phyloP scores from a whole-genome alignment of 1,140 invertebrate species.

The Holcopasites calliopsidis region DNA sequence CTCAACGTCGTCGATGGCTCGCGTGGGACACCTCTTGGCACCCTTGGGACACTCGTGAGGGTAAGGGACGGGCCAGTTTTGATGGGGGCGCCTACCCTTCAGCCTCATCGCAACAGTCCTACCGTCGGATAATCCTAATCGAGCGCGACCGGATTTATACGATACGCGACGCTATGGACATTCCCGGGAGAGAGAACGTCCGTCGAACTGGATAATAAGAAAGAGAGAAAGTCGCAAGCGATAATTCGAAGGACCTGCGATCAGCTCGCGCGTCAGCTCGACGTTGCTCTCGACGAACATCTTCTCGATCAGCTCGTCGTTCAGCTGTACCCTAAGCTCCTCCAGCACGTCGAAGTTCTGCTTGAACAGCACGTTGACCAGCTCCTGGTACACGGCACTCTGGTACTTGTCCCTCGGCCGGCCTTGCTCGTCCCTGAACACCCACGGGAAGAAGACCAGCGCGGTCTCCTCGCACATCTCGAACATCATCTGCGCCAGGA shows the following conservation, averaged over 20 bases:
- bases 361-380: constrained; percentile 63
- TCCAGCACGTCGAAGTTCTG: constrained; percentile 70
- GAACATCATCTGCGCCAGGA: constrained; percentile 66
- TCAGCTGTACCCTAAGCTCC: constrained; percentile 57
- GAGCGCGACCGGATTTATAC: not conserved
- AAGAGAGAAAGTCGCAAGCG: no score
- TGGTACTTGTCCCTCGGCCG: constrained; percentile 61
- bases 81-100: constrained; percentile 65
- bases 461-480: constrained; percentile 70
- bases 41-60: constrained; percentile 58
- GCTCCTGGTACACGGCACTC: constrained; percentile 64
- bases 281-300: constrained; percentile 66
- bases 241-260: constrained; percentile 55
- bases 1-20: constrained; percentile 70
- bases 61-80: constrained; percentile 66
- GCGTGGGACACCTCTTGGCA: constrained; percentile 52
- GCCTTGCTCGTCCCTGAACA: constrained; percentile 65
- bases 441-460: constrained; percentile 70
- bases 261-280: constrained; percentile 57
- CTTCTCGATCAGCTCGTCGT: constrained; percentile 60
- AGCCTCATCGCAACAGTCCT: constrained; percentile 67
- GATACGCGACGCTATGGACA: no score
- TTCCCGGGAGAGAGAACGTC: no score
- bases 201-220: no score
- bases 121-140: constrained; percentile 59